phyloP scores from a whole-genome alignment of 2,888 invertebrate species.

The Trachelus iudaicus region DNA sequence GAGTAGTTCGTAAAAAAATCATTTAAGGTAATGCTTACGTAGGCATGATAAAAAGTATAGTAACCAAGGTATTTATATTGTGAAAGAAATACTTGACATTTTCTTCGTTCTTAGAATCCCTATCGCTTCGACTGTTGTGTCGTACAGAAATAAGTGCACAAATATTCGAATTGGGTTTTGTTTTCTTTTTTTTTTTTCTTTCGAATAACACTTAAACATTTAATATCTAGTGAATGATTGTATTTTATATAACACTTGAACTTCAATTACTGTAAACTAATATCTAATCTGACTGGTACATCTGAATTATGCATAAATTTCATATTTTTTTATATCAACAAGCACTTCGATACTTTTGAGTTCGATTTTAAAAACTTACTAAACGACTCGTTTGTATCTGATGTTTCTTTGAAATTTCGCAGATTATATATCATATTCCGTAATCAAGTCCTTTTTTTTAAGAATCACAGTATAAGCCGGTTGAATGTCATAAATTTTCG shows the following conservation, averaged over 20 bases:
- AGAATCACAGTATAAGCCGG: neutral
- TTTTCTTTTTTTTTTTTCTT: too few species aligned
- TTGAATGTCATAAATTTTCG: conserved; percentile 4
- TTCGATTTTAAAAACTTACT: neutral
- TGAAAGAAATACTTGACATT: neutral
- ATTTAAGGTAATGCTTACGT: neutral
- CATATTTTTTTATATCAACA: neutral
- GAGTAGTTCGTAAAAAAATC: neutral
- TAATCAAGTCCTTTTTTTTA: neutral
- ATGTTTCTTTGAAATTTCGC: neutral
- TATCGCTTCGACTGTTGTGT: neutral
- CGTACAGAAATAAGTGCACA: too few species aligned
- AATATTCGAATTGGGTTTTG: too few species aligned
- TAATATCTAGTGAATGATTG: too few species aligned
- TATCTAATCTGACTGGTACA: neutral
- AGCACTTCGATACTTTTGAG: neutral
- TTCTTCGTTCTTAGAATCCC: neutral
- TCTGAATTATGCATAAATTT: neutral
- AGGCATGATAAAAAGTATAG: neutral
- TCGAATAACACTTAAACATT: too few species aligned
- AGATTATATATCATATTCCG: neutral
- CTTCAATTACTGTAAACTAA: neutral
- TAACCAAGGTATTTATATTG: neutral
- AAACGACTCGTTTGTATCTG: neutral
- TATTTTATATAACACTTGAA: too few species aligned